Percentiles rank a stretch among this genome's conserved stretches.
phyloP scores from a whole-genome alignment of 2,888 invertebrate species.

The Heliothis peltigera region DNA sequence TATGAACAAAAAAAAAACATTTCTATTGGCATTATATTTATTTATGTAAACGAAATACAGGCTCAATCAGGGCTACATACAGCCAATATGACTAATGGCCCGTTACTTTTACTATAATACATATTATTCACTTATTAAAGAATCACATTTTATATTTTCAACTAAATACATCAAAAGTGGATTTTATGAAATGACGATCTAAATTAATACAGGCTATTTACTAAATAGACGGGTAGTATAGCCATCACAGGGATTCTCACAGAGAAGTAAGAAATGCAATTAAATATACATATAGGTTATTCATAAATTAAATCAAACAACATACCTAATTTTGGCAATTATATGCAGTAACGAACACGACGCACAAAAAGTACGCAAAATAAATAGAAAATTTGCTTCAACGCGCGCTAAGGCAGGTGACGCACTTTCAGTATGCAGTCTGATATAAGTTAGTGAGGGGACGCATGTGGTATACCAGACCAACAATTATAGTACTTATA shows the following conservation, averaged over 20 bases:
- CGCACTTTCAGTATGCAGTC: too few relatives aligned
- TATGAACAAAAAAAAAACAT: constrained; percentile 37
- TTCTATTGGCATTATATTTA: constrained; percentile 80
- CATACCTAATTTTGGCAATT: too few relatives aligned
- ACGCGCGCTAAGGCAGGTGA: too few relatives aligned
- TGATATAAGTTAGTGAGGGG: too few relatives aligned
- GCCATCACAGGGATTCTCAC: constrained; percentile 4
- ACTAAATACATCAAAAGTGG: constrained; percentile 69
- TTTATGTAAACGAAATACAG: constrained; percentile 83
- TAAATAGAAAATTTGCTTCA: too few relatives aligned
- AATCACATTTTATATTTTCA: constrained; percentile 70
- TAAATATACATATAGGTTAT: too few relatives aligned
- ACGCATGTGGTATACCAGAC: too few relatives aligned
- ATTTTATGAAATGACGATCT: constrained; percentile 41
- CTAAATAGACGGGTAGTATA: constrained; percentile 22
- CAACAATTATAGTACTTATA: too few relatives aligned
- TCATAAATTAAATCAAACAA: too few relatives aligned
- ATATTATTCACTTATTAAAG: constrained; percentile 62
- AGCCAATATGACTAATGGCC: constrained; percentile 77
- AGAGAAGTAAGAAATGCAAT: constrained; percentile 8
- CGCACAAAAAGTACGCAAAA: too few relatives aligned
- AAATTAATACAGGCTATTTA: constrained; percentile 42
- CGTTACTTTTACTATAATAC: constrained; percentile 61
- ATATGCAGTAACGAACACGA: too few relatives aligned
- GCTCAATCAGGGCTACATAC: constrained; percentile 63